These are phyloP conservation scores for Hapalemur alaotrensis DNA, from an alignment of 2,797 vertebrate species.

Conservation along the genomic window DNA sequence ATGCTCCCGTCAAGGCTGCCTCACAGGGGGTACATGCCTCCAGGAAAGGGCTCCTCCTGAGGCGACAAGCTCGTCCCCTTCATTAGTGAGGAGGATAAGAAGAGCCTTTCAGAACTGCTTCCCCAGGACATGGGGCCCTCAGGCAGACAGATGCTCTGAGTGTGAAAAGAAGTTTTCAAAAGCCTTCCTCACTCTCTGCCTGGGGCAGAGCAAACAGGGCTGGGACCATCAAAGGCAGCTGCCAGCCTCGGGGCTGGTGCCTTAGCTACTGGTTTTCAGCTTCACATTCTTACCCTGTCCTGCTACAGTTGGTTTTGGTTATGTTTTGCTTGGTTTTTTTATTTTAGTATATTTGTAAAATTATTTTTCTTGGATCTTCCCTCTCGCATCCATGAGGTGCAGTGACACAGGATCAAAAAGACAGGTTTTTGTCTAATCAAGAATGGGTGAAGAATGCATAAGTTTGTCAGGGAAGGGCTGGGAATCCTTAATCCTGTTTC, in stretches of 20 bases:
- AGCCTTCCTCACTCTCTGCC: neutral
- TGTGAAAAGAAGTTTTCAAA: conserved; percentile 29
- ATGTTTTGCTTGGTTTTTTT: neutral
- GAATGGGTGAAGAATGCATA: neutral
- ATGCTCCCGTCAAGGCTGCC: neutral
- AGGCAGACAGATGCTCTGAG: conserved; percentile 34
- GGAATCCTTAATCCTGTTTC: neutral
- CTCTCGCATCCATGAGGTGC: neutral
- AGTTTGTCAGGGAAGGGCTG: no score
- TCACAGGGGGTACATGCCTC: neutral
- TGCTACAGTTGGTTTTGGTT: neutral
- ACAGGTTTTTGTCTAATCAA: neutral
- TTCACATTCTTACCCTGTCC: neutral
- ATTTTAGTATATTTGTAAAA: neutral
- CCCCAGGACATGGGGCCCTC: neutral
- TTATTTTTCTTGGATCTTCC: neutral
- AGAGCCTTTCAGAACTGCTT: neutral
- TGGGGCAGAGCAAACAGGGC: conserved; percentile 50
- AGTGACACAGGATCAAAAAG: neutral
- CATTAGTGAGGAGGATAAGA: neutral
- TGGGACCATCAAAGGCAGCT: neutral
- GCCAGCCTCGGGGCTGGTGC: neutral
- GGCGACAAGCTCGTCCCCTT: neutral
- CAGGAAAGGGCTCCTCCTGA: neutral
- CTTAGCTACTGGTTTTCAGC: neutral